Conservation (phyloP, 2,797 vertebrate species). For the Acanthurus lineatus region DNA sequence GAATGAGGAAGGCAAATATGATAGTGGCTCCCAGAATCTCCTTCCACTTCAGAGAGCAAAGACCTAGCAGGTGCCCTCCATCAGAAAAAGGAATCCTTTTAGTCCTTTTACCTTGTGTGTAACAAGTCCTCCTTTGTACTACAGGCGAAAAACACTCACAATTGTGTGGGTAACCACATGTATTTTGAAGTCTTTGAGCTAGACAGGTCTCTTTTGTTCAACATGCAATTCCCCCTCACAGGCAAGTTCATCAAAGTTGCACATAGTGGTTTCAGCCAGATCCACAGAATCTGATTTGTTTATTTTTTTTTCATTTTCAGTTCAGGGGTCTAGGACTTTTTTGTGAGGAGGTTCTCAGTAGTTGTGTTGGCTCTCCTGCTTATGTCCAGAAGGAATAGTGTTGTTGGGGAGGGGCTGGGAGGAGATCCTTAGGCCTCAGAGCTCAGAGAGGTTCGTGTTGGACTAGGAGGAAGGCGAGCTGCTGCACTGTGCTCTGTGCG, state of each 20-base stretch:
- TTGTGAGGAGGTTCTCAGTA: constrained; percentile 61
- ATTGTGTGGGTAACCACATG: not conserved
- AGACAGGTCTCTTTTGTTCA: not conserved
- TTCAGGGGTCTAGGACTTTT: not conserved
- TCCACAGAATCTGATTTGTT: not conserved
- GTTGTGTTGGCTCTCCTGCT: constrained; percentile 57
- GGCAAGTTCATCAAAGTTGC: constrained; percentile 5
- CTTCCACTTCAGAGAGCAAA: constrained; percentile 6
- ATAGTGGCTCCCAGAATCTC: constrained; percentile 11
- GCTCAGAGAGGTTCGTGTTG: constrained; percentile 90
- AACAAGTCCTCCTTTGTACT: constrained; percentile 10
- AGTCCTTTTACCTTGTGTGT: constrained; percentile 3
- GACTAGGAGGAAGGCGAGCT: constrained; percentile 94
- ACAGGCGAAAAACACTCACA: constrained; percentile 9
- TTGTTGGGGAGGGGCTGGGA: not conserved
- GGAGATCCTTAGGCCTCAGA: constrained; percentile 85
- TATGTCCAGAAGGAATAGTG: not conserved
- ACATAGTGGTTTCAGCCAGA: constrained; percentile 18
- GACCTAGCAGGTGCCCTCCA: constrained; percentile 6
- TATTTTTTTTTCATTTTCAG: not conserved
- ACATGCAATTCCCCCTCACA: not conserved
- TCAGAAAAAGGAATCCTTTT: not conserved
- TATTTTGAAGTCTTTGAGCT: not conserved
- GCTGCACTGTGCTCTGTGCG: constrained; percentile 97
- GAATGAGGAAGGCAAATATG: not conserved